These are phyloP conservation scores for Drosophila varians DNA, from an alignment of 1,140 invertebrate species.

Conservation along the genomic window DNA sequence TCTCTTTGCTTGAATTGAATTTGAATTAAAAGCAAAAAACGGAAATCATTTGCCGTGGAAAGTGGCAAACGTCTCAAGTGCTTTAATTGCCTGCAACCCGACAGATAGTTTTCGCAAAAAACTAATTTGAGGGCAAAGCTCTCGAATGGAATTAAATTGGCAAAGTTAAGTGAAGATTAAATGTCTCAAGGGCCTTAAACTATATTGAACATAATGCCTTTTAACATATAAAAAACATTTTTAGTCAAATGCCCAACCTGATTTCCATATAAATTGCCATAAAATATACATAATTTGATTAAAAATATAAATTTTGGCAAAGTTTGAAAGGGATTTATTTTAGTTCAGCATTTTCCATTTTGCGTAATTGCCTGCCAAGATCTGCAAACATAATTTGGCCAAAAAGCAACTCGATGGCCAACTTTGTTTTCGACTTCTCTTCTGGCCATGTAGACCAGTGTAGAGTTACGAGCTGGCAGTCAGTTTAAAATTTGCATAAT, in stretches of 20 bases:
- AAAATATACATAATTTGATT: slow-evolving; percentile 32
- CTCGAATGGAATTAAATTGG: slow-evolving; percentile 31
- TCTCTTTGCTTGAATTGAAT: slow-evolving; percentile 25
- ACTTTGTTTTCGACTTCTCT: slow-evolving; percentile 25
- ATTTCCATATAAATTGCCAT: slow-evolving; percentile 15
- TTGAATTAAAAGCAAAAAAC: slow-evolving; percentile 37
- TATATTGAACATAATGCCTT: no score
- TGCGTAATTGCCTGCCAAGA: slow-evolving; percentile 39
- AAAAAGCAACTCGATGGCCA: slow-evolving; percentile 48
- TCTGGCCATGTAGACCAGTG: slow-evolving; percentile 12
- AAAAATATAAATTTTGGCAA: slow-evolving; percentile 15
- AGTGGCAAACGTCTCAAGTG: slow-evolving; percentile 53
- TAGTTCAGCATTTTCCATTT: slow-evolving; percentile 3
- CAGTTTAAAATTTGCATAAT: slow-evolving; percentile 66
- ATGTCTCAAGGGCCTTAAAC: slow-evolving; percentile 28
- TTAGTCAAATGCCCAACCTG: background rate
- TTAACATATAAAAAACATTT: no score
- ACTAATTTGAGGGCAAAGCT: slow-evolving; percentile 38
- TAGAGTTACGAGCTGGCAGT: slow-evolving; percentile 11
- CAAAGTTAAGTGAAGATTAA: no score
- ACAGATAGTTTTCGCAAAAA: slow-evolving; percentile 38
- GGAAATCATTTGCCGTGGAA: slow-evolving; percentile 44
- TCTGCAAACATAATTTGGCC: slow-evolving; percentile 27
- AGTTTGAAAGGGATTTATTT: slow-evolving; percentile 25
- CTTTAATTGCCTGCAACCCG: slow-evolving; percentile 45